phyloP scores from a whole-genome alignment of 2,888 invertebrate species.

The Pristionchus japonicus region DNA sequence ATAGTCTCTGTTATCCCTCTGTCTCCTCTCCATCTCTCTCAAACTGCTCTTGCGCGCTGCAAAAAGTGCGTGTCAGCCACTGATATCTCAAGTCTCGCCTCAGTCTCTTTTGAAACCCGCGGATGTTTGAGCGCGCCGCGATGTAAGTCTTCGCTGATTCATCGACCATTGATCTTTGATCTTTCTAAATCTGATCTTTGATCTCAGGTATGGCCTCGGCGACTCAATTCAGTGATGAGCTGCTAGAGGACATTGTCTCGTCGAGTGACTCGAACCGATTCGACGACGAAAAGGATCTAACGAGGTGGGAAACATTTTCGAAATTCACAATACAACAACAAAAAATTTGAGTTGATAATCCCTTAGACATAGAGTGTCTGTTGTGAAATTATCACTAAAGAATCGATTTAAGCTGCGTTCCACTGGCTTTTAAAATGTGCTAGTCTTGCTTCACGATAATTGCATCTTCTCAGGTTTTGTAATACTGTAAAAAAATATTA shows the following conservation, averaged over 20 bases:
- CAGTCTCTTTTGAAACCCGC: not conserved
- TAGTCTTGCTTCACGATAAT: not conserved
- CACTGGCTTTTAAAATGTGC: too few relatives aligned
- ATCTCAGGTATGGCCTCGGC: not conserved
- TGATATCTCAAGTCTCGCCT: not conserved
- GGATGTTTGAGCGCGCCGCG: not conserved
- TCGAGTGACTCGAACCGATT: conserved; percentile 7
- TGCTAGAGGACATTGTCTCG: conserved; percentile 25
- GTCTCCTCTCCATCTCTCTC: not conserved
- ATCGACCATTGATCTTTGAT: conserved; percentile 13
- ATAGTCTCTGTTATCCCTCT: too few relatives aligned
- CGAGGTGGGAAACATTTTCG: not conserved
- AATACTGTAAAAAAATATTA: too few relatives aligned
- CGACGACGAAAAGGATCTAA: not conserved
- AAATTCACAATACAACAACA: too few relatives aligned
- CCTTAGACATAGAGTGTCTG: not conserved
- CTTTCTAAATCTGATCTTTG: too few relatives aligned
- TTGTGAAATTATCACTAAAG: not conserved
- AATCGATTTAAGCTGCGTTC: too few relatives aligned
- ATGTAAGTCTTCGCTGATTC: not conserved
- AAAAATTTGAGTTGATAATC: not conserved
- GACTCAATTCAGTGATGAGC: not conserved
- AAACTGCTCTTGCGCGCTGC: not conserved
- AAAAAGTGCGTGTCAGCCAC: not conserved
- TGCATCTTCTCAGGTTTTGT: not conserved